Evolutionary conservation across 2,113 vertebrate species (phyloP).

Genomic region (Pseudonaja textilis): DNA sequence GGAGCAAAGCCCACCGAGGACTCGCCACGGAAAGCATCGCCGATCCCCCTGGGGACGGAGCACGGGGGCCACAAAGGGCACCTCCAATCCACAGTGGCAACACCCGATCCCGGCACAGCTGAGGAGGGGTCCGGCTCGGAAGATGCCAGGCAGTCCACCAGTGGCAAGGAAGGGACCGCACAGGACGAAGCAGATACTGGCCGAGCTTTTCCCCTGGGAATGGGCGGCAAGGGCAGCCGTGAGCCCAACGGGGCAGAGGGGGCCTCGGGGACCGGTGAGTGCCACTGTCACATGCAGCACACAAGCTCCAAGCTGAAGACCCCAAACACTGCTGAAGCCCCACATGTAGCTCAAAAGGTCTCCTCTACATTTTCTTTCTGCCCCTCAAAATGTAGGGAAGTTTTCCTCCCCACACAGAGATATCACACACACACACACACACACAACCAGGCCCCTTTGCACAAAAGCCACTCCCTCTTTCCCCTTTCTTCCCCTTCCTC

Average conservation of each 20-base stretch:
- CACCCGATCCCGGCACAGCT: not conserved
- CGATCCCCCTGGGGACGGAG: constrained; percentile 51
- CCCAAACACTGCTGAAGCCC: not conserved
- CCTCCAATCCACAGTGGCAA: not conserved
- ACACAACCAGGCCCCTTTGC: no score
- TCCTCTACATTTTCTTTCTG: not conserved
- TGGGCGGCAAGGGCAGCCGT: not conserved
- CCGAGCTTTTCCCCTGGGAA: not conserved
- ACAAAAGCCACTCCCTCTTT: no score
- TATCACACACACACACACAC: not conserved
- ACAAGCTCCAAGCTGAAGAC: not conserved
- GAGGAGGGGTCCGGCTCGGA: not conserved
- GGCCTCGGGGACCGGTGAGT: not conserved
- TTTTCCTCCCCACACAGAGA: not conserved
- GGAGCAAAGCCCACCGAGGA: constrained; percentile 24
- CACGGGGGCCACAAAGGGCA: not conserved
- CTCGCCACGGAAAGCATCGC: constrained; percentile 52
- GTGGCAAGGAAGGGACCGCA: constrained; percentile 3
- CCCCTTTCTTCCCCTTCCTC: no score
- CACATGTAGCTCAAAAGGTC: not conserved
- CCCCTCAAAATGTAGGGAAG: not conserved
- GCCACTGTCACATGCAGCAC: not conserved
- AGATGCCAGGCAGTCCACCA: not conserved
- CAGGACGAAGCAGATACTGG: rapidly evolving
- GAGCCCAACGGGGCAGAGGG: not conserved